phyloP scores from a whole-genome alignment of 2,797 vertebrate genomes.

The Notolabrus celidotus region DNA sequence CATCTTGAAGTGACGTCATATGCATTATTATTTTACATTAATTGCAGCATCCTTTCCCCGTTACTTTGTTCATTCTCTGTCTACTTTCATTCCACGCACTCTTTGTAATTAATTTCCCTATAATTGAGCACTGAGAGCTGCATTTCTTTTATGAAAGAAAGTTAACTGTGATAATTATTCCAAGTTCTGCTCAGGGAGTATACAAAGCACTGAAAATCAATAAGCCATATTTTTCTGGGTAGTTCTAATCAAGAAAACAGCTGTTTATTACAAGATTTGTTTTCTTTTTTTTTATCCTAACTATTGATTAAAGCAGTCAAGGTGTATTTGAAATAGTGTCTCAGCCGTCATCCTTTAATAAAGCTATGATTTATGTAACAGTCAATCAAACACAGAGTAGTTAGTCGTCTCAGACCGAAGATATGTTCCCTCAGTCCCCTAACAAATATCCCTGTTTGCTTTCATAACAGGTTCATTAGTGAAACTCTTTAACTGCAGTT shows the following conservation, averaged over 20 bases:
- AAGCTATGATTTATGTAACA: conserved; percentile 11
- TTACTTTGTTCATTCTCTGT: not conserved
- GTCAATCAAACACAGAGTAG: conserved; percentile 34
- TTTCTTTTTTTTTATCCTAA: conserved; percentile 39
- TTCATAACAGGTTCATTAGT: conserved; percentile 70
- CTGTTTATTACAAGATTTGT: conserved; percentile 30
- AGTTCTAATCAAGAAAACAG: conserved; percentile 50
- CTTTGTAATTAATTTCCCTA: not conserved
- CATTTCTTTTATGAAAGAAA: not conserved
- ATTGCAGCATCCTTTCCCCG: too few species aligned
- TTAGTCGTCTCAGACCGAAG: conserved; percentile 17
- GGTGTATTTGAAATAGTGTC: conserved; percentile 13
- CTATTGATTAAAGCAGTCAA: conserved; percentile 39
- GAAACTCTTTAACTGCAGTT: conserved; percentile 52
- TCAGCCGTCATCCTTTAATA: conserved; percentile 5
- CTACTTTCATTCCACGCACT: not conserved
- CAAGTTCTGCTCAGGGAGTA: conserved; percentile 11
- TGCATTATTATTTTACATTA: not conserved
- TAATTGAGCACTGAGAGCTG: not conserved
- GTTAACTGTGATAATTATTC: not conserved
- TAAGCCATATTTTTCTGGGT: conserved; percentile 48
- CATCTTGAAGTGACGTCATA: not conserved
- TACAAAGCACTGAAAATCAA: conserved; percentile 62
- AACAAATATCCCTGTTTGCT: conserved; percentile 50
- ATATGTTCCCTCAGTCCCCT: conserved; percentile 24